phyloP scores from a whole-genome alignment of 2,113 vertebrate species.

The Ciconia stormi region DNA sequence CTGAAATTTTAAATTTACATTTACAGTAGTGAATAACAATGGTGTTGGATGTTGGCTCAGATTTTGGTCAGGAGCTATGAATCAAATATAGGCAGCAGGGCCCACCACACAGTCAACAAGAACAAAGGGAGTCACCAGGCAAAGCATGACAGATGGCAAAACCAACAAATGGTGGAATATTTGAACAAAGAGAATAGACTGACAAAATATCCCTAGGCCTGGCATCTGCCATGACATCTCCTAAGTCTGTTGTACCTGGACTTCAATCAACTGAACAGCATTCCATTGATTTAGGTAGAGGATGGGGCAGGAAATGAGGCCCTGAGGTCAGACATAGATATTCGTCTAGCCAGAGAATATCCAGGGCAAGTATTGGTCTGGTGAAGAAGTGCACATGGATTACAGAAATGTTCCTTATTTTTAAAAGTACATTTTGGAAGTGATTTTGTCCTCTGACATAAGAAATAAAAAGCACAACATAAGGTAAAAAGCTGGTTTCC shows the following conservation, averaged over 20 bases:
- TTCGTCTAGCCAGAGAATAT: background rate
- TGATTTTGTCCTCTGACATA: background rate
- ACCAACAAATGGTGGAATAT: background rate
- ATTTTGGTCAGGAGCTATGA: background rate
- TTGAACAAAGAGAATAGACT: background rate
- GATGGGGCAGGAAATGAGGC: background rate
- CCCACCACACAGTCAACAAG: background rate
- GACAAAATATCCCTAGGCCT: constrained; percentile 13
- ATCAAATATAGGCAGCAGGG: background rate
- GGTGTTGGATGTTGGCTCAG: background rate
- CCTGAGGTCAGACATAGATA: background rate
- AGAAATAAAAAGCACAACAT: background rate
- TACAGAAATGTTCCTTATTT: background rate
- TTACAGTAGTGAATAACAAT: background rate
- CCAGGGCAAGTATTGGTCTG: background rate
- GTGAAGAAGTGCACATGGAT: background rate
- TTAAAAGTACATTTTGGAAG: background rate
- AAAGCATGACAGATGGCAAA: constrained; percentile 33
- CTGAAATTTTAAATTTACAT: background rate
- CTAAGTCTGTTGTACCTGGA: constrained; percentile 25
- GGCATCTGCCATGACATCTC: constrained; percentile 27
- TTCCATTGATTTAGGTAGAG: background rate
- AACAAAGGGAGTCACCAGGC: background rate
- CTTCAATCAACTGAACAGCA: background rate
- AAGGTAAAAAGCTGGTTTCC: constrained; percentile 6